phyloP scores from a whole-genome alignment of 2,888 invertebrate genomes.

The Dicyrtomina minuta region DNA sequence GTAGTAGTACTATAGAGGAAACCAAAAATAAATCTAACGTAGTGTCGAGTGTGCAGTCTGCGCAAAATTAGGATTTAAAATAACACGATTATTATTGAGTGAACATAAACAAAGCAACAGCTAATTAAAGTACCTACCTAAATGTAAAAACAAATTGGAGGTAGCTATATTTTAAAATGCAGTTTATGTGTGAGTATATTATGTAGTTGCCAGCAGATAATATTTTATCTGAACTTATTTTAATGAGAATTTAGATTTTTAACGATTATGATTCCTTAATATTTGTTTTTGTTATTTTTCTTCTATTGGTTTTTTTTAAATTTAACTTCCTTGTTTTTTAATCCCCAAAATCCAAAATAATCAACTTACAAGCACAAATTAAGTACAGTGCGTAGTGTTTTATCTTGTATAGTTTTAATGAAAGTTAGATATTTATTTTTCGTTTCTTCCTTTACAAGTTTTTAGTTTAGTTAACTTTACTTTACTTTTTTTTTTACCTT shows the following conservation, averaged over 20 bases:
- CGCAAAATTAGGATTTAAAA: too few relatives aligned
- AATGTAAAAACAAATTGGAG: neutral
- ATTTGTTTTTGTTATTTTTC: too few relatives aligned
- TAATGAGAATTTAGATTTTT: neutral
- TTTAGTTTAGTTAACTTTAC: too few relatives aligned
- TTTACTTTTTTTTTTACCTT: too few relatives aligned
- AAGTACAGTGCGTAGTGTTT: neutral
- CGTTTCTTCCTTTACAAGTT: neutral
- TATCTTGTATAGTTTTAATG: neutral
- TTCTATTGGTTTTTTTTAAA: neutral
- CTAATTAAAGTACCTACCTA: too few relatives aligned
- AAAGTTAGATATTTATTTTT: neutral
- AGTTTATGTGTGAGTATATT: neutral
- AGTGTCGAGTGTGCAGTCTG: too few relatives aligned
- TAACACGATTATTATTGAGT: too few relatives aligned
- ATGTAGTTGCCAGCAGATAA: neutral
- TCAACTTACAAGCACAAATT: neutral
- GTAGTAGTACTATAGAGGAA: too few relatives aligned
- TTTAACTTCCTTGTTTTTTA: neutral
- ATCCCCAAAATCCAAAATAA: too few relatives aligned
- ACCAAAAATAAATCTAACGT: too few relatives aligned
- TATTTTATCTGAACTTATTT: neutral
- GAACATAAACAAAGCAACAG: too few relatives aligned
- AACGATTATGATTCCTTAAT: neutral
- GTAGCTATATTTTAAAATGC: neutral